phyloP scores from a whole-genome alignment of 2,797 vertebrate genomes.

The Lepus townsendii region DNA sequence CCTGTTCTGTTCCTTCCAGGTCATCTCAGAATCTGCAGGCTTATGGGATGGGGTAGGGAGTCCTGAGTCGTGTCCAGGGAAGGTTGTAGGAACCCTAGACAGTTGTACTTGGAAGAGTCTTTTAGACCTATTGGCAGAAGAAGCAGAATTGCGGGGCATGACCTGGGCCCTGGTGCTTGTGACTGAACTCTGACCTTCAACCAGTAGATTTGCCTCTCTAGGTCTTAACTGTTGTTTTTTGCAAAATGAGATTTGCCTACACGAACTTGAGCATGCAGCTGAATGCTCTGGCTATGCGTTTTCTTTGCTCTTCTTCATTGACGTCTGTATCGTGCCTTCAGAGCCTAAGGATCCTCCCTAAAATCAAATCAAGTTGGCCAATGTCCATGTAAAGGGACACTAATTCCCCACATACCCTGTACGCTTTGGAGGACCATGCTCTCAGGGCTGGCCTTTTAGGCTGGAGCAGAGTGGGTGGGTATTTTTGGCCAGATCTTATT shows the following conservation, averaged over 20 bases:
- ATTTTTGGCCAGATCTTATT: background rate
- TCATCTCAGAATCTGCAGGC: background rate
- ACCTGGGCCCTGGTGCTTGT: background rate
- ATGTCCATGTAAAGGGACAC: background rate
- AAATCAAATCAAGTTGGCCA: background rate
- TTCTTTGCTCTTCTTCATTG: background rate
- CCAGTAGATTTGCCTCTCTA: background rate
- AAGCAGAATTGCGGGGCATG: background rate
- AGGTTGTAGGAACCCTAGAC: background rate
- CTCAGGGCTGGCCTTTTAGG: background rate
- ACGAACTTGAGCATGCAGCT: background rate
- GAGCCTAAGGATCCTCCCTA: background rate
- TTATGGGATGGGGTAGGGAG: background rate
- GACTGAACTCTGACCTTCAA: slow-evolving; percentile 21
- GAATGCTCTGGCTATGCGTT: background rate
- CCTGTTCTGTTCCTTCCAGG: slow-evolving; percentile 26
- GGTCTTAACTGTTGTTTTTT: background rate
- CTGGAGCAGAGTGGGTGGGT: background rate
- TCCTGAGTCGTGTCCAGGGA: background rate
- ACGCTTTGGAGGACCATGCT: background rate
- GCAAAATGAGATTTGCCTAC: background rate
- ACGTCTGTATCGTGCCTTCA: background rate
- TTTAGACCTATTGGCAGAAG: background rate
- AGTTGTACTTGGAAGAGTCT: background rate
- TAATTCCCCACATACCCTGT: background rate